A percentile compares a stretch with the other conserved stretches of the same genome.
phyloP scores from a whole-genome alignment of 2,113 vertebrate species.

The Grantiella picta region DNA sequence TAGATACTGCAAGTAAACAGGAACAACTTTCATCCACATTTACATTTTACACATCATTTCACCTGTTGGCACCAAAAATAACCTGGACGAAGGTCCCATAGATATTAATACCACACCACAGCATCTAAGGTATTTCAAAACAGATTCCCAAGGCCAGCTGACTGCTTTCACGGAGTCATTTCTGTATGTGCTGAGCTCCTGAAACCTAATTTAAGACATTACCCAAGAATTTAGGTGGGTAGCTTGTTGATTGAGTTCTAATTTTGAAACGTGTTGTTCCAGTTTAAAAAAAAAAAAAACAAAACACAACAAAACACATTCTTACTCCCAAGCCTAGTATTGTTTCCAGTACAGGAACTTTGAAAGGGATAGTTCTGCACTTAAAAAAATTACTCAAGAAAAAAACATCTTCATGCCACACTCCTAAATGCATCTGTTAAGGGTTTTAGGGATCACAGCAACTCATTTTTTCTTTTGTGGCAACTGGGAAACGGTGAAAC shows the following conservation, averaged over 20 bases:
- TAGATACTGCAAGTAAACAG: not conserved
- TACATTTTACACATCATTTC: not conserved
- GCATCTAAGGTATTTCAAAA: constrained; percentile 1
- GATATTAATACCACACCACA: not conserved
- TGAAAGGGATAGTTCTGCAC: not conserved
- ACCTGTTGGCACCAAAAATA: not conserved
- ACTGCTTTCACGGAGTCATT: not conserved
- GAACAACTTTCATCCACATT: not conserved
- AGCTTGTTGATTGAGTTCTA: not conserved
- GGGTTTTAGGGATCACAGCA: not conserved
- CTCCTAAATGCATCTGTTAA: not conserved
- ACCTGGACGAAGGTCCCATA: not conserved
- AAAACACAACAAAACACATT: not conserved
- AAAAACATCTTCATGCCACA: not conserved
- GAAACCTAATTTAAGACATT: not conserved
- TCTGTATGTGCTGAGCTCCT: not conserved
- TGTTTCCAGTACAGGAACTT: constrained; percentile 9
- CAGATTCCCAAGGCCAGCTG: constrained; percentile 32
- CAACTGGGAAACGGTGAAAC: not conserved
- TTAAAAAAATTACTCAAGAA: not conserved
- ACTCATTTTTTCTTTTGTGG: not conserved
- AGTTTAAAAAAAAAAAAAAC: not conserved
- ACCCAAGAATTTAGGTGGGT: constrained; percentile 10
- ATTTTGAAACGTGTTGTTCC: not conserved
- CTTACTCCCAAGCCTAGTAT: not conserved